Conservation (phyloP, 2,797 vertebrate species). For the Amblyopsis hoosieri region DNA sequence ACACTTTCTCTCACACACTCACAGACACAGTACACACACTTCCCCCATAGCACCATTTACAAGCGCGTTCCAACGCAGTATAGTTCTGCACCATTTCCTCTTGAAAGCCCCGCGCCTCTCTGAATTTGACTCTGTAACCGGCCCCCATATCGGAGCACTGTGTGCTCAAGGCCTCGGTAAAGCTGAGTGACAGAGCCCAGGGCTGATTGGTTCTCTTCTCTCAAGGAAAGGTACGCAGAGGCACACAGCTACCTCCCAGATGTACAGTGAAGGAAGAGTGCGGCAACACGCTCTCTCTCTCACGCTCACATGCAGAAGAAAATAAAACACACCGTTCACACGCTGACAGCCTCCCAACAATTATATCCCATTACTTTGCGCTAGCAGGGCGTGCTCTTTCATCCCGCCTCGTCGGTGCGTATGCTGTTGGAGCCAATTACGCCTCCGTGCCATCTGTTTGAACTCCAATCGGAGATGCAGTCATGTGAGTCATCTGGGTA, state of each 20-base stretch:
- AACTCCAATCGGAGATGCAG: background rate
- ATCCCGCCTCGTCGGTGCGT: constrained; percentile 2
- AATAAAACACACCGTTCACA: background rate
- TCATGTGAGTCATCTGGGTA: background rate
- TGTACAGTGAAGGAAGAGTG: constrained; percentile 4
- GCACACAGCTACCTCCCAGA: constrained; percentile 6
- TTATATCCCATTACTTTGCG: constrained; percentile 5
- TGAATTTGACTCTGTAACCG: constrained; percentile 39
- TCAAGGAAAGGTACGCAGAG: no score
- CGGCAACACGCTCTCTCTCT: background rate
- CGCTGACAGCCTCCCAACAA: background rate
- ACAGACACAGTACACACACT: background rate
- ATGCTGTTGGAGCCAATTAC: background rate
- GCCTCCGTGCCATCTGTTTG: background rate
- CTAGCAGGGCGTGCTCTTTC: background rate
- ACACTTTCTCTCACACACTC: background rate
- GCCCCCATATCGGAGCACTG: constrained; percentile 17
- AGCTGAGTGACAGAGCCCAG: no score
- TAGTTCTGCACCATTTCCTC: constrained; percentile 51
- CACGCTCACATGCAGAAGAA: background rate
- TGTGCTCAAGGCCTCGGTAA: no score
- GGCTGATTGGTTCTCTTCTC: no score
- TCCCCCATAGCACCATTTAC: constrained; percentile 21
- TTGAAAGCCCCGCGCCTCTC: constrained; percentile 41
- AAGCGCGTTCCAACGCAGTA: constrained; percentile 31